Evolutionary conservation across 2,797 vertebrate genomes (phyloP), one percentile per base, ranked within the genome.

Genomic region (Nyctalus aviator): DNA sequence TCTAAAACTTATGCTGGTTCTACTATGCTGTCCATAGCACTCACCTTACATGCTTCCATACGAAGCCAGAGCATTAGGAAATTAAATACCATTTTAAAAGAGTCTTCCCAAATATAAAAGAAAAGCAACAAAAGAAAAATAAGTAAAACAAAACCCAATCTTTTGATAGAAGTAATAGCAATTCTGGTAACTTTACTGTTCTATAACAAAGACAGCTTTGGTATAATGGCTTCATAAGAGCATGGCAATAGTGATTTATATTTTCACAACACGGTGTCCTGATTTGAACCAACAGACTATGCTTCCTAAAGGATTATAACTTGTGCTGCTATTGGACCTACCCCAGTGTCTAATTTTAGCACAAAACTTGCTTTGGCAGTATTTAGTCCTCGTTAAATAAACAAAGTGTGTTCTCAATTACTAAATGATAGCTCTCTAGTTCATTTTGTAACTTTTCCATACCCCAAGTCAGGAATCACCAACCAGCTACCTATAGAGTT

Each of bases 301-400:
- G 97, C 94, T 97, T 97, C 92, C 94, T 96, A 5, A 72, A 97
- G 97, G 97, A 97, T 97, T 98, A 83, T 92, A 98, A 97, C 96
- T 98, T 95, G 95, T 2, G 0, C 94, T 96, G 96, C 92, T 96
- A 94, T 96, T 98, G 98, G 97, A 97, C 79, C 91, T 95, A 96
- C 64, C 95, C 95, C 95, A 83, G 37, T 59, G 92, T 97, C 97
- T 98, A 98, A 98, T 97, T 98, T 98, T 98, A 98, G 98, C 90
- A 95, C 83, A 91, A 94, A 96, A 97, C 92, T 98, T 96, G 90
- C 90, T 97, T 97, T 96, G 96, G 68, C 30, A 84, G 86, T 97
- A 97, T 96, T 98, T 97, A 98, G 96, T 96, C 96, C 96, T 96
- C 90, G 96, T 97, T 97, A 97, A 97, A 97, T 92, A 97, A 97